Conservation (phyloP, 1,140 invertebrate genomes). For the Akabosia matsudoensis region DNA sequence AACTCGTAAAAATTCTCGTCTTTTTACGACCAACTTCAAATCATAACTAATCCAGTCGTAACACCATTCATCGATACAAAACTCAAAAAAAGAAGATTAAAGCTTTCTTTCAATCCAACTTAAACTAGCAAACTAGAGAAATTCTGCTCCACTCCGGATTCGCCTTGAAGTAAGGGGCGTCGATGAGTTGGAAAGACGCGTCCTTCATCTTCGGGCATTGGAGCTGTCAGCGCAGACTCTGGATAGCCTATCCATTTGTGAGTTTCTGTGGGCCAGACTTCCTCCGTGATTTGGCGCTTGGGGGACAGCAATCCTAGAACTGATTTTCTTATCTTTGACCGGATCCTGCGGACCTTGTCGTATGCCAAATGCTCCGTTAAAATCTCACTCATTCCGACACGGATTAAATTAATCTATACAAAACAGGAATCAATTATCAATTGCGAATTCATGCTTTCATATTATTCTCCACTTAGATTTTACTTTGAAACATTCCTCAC, state of each 20-base stretch:
- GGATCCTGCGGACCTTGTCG: not conserved
- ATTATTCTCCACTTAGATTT: slow-evolving; percentile 28
- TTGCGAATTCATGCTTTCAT: slow-evolving; percentile 10
- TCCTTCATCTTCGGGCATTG: not conserved
- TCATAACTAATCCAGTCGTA: too few relatives aligned
- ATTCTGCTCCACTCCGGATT: not conserved
- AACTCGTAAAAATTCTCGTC: not conserved
- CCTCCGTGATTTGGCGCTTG: slow-evolving; percentile 25
- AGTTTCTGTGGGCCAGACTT: slow-evolving; percentile 26
- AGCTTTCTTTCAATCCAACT: not conserved
- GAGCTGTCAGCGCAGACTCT: not conserved
- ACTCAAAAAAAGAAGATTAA: too few relatives aligned
- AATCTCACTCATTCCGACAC: slow-evolving; percentile 32
- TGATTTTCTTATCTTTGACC: not conserved
- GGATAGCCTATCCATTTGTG: not conserved
- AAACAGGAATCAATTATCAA: not conserved
- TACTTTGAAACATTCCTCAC: too few relatives aligned
- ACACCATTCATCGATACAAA: too few relatives aligned
- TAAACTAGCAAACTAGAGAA: not conserved
- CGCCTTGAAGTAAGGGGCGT: not conserved
- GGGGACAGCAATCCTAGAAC: slow-evolving; percentile 27
- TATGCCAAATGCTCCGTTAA: slow-evolving; percentile 1
- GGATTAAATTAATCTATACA: slow-evolving; percentile 1
- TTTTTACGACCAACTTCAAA: too few relatives aligned
- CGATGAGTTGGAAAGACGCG: not conserved